These are phyloP conservation scores for Astropecten irregularis DNA, from an alignment of 53 echinoderm and acorn worm genomes.

Conservation along the genomic window DNA sequence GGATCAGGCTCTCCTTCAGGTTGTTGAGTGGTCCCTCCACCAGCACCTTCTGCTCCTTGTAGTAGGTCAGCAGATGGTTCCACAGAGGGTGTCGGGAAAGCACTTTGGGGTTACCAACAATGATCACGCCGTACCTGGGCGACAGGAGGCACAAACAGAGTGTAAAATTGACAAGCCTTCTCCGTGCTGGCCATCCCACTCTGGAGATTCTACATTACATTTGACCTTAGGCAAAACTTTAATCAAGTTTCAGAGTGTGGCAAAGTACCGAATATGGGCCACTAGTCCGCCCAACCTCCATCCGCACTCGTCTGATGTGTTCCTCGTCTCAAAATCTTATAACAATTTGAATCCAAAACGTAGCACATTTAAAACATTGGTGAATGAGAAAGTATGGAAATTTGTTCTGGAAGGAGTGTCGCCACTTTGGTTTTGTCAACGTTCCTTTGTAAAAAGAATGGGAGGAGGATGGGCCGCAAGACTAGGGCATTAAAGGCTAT, in stretches of 20 bases:
- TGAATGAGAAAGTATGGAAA: too few relatives aligned
- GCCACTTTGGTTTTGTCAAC: too few relatives aligned
- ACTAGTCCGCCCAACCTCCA: too few relatives aligned
- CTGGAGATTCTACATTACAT: not conserved
- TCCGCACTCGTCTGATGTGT: too few relatives aligned
- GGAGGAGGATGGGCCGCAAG: too few relatives aligned
- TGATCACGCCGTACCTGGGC: constrained; percentile 90
- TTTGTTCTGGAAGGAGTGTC: too few relatives aligned
- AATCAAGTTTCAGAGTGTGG: not conserved
- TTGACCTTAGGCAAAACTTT: not conserved
- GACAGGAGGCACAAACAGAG: not conserved
- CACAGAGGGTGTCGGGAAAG: constrained; percentile 95
- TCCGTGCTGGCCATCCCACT: too few relatives aligned
- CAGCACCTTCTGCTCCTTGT: constrained; percentile 98
- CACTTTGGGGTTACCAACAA: constrained; percentile 98
- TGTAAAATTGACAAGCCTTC: not conserved
- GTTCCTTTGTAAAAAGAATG: too few relatives aligned
- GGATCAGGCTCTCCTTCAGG: constrained; percentile 97
- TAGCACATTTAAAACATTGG: too few relatives aligned
- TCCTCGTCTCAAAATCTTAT: too few relatives aligned
- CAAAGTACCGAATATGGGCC: not conserved
- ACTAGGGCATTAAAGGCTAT: too few relatives aligned
- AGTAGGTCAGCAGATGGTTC: constrained; percentile 95
- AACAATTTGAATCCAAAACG: too few relatives aligned
- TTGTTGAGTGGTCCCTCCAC: constrained; percentile 98